A percentile compares a stretch with the other conserved stretches of the same genome.
Conservation (phyloP, 2,113 vertebrate species). For the Cariama cristata region DNA sequence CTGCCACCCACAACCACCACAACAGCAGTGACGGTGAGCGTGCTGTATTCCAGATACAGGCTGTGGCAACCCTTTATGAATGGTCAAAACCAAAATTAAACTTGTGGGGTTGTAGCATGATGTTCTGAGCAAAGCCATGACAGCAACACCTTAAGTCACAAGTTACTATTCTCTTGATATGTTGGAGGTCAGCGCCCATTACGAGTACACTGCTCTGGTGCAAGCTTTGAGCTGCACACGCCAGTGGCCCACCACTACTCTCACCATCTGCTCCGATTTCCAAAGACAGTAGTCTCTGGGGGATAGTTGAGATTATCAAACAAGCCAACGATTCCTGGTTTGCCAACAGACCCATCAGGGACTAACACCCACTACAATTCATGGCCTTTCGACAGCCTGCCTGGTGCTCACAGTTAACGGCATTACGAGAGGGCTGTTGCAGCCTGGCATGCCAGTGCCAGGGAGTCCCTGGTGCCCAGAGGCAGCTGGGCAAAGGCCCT, state of each 20-base stretch:
- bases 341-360: background rate
- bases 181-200: background rate
- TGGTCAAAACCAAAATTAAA: background rate
- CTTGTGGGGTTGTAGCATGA: background rate
- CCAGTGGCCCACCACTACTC: background rate
- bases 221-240: background rate
- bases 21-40: rapidly evolving
- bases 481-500: background rate
- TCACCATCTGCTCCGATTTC: background rate
- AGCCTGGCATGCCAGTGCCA: background rate
- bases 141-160: background rate
- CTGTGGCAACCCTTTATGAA: background rate
- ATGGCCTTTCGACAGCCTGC: background rate
- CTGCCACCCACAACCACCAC: background rate
- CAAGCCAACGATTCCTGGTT: rapidly evolving
- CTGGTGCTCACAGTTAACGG: background rate
- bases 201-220: rapidly evolving
- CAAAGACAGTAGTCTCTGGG: background rate
- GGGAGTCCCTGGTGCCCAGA: background rate
- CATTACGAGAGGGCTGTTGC: background rate
- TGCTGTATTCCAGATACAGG: background rate
- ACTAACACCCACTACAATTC: rapidly evolving
- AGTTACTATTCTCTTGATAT: background rate
- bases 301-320: background rate
- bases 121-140: background rate